Evolutionary conservation across 2,888 invertebrate genomes (phyloP).

Genomic region (Masnerella sp.): DNA sequence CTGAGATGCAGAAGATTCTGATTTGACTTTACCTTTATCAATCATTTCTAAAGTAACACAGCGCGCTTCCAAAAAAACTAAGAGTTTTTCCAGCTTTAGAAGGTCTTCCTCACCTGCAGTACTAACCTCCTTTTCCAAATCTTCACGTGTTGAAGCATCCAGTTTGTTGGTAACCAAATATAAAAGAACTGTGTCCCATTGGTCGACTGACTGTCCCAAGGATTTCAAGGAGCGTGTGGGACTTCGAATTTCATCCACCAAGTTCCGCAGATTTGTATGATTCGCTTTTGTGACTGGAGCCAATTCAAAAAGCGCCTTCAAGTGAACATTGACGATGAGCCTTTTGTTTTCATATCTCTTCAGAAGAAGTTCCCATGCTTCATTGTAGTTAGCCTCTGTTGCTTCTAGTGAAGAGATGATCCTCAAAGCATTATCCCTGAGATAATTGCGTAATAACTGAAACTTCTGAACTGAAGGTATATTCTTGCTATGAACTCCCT

Average conservation of each 20-base stretch:
- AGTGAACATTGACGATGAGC: not conserved
- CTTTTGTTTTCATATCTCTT: not conserved
- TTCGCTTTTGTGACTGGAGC: not conserved
- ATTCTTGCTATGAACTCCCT: too few relatives aligned
- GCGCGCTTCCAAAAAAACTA: not conserved
- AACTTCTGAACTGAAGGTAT: not conserved
- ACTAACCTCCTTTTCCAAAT: not conserved
- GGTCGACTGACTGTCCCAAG: not conserved
- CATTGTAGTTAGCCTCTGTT: not conserved
- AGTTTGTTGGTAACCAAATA: not conserved
- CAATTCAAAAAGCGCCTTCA: not conserved
- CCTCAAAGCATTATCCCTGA: not conserved
- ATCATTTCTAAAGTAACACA: not conserved
- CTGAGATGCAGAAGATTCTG: not conserved
- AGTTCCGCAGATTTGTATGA: not conserved
- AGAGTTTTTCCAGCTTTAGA: not conserved
- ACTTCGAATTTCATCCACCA: not conserved
- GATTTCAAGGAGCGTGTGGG: not conserved
- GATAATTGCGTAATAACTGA: not conserved
- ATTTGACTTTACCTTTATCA: not conserved
- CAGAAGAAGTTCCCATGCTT: not conserved
- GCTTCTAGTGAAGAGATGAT: not conserved
- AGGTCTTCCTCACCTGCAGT: not conserved
- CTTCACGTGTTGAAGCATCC: not conserved
- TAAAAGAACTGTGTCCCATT: not conserved